These are phyloP conservation scores for Marasmarcha lunaedactyla DNA, from an alignment of 2,888 invertebrate genomes.

Conservation along the genomic window DNA sequence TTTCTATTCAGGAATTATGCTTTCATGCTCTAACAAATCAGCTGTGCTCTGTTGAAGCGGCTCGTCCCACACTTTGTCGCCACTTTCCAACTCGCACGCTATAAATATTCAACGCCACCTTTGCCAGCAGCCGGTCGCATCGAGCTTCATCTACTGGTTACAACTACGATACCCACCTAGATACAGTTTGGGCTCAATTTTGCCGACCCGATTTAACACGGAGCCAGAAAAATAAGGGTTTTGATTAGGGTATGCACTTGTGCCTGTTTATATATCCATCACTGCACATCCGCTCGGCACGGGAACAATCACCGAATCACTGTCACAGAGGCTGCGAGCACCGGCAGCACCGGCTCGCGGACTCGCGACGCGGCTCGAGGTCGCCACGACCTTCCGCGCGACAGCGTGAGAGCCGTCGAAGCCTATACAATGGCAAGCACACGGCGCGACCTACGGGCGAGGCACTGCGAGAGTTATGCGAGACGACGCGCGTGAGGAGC, in stretches of 20 bases:
- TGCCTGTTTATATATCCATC: constrained; percentile 60
- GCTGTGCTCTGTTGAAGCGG: constrained; percentile 30
- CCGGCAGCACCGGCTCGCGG: constrained; percentile 34
- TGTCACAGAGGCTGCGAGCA: constrained; percentile 43
- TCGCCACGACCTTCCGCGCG: constrained; percentile 54
- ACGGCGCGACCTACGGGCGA: constrained; percentile 41
- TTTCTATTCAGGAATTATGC: constrained; percentile 23
- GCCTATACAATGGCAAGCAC: constrained; percentile 49
- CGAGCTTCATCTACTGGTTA: constrained; percentile 18
- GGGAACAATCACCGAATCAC: constrained; percentile 55
- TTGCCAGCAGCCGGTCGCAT: constrained; percentile 36
- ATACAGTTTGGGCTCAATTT: constrained; percentile 70
- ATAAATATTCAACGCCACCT: constrained; percentile 54
- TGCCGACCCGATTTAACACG: constrained; percentile 55
- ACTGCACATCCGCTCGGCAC: constrained; percentile 68
- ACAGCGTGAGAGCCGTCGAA: constrained; percentile 56
- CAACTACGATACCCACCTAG: constrained; percentile 50
- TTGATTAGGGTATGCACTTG: constrained; percentile 41
- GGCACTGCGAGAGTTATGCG: constrained; percentile 39
- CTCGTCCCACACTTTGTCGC: constrained; percentile 18
- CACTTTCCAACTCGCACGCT: constrained; percentile 52
- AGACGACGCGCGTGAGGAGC: constrained; percentile 66
- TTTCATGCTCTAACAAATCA: constrained; percentile 41
- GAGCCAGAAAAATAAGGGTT: constrained; percentile 42
- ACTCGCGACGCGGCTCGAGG: constrained; percentile 32